These are phyloP conservation scores for Eilema depressum DNA, from an alignment of 2,888 invertebrate genomes.

Conservation along the genomic window DNA sequence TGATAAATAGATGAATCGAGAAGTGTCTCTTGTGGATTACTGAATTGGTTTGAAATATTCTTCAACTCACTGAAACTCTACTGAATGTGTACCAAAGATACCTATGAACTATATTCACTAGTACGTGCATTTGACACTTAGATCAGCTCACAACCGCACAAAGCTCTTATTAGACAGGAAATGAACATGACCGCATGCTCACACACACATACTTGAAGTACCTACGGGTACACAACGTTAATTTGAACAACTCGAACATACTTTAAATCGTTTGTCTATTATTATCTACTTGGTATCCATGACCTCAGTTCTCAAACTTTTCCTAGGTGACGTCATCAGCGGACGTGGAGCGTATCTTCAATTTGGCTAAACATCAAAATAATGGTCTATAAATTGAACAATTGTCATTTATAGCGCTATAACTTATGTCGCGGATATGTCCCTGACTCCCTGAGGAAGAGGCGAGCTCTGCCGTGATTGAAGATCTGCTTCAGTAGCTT, in stretches of 20 bases:
- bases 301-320: slow-evolving; percentile 43
- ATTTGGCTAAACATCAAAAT: slow-evolving; percentile 55
- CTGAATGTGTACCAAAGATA: neutral
- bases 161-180: slow-evolving; percentile 25
- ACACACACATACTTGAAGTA: slow-evolving; percentile 11
- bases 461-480: slow-evolving; percentile 36
- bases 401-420: slow-evolving; percentile 51
- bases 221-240: slow-evolving; percentile 1
- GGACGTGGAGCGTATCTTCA: slow-evolving; percentile 42
- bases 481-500: slow-evolving; percentile 42
- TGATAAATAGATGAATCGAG: no score
- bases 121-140: neutral
- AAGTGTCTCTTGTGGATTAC: no score
- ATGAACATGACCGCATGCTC: slow-evolving; percentile 19
- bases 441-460: slow-evolving; percentile 31
- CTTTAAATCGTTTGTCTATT: slow-evolving; percentile 48
- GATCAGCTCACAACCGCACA: slow-evolving; percentile 8
- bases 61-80: no score
- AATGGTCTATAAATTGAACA: slow-evolving; percentile 52
- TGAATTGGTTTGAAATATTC: neutral
- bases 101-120: neutral
- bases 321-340: slow-evolving; percentile 48
- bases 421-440: slow-evolving; percentile 47
- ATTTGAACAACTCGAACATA: slow-evolving; percentile 28
- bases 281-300: slow-evolving; percentile 44